phyloP scores from a whole-genome alignment of 2,888 invertebrate genomes.

The Scaptomyza parva region DNA sequence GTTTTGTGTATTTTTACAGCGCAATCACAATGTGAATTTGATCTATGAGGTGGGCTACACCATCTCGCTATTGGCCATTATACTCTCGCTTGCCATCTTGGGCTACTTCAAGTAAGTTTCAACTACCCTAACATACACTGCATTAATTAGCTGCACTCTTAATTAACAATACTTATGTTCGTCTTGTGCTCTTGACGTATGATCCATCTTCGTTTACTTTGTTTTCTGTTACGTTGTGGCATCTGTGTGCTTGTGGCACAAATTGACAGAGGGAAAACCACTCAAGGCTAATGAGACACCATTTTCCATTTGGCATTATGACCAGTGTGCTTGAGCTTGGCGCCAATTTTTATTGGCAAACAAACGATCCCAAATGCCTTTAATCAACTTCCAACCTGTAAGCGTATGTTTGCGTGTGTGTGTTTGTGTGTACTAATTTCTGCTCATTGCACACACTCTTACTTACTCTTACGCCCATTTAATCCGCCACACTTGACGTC shows the following conservation, averaged over 20 bases:
- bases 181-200: conserved; percentile 3
- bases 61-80: conserved; percentile 93
- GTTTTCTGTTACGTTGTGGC: neutral
- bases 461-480: conserved; percentile 43
- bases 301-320: conserved; percentile 37
- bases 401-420: conserved; percentile 13
- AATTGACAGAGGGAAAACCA: conserved; percentile 53
- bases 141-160: conserved; percentile 17
- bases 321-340: conserved; percentile 56
- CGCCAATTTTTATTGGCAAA: conserved; percentile 66
- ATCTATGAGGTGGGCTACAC: conserved; percentile 95
- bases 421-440: conserved; percentile 20
- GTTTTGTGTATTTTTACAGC: conserved; percentile 85
- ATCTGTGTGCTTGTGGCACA: no score
- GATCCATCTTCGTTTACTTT: conserved; percentile 24
- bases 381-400: conserved; percentile 44
- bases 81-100: conserved; percentile 92
- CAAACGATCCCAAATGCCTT: conserved; percentile 57
- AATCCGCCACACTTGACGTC: conserved; percentile 52
- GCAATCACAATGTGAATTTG: conserved; percentile 89
- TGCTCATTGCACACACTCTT: conserved; percentile 50
- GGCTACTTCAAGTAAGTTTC: conserved; percentile 93
- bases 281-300: conserved; percentile 53
- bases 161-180: neutral
- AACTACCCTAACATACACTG: neutral